Evolutionary conservation across 2,113 vertebrate genomes (phyloP).

Genomic region (Grammomys surdaster): DNA sequence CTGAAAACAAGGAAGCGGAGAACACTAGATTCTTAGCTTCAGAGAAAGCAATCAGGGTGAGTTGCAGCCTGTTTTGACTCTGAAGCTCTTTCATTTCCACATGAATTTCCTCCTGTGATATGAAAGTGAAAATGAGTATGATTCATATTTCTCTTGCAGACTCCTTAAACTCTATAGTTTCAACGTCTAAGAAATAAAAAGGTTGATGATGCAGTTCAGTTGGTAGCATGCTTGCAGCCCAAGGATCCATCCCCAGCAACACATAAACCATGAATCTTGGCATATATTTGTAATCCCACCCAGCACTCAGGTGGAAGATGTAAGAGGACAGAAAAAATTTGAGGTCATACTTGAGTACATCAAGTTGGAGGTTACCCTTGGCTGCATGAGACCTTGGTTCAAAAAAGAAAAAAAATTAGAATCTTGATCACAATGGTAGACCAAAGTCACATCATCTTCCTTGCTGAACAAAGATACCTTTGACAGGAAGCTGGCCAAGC

Average conservation of each 20-base stretch:
- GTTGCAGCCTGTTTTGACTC: slow-evolving; percentile 4
- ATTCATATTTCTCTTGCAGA: slow-evolving; percentile 43
- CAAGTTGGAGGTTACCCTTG: background rate
- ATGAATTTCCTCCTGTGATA: slow-evolving; percentile 34
- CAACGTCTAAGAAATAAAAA: slow-evolving; percentile 50
- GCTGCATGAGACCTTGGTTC: background rate
- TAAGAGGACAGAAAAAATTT: background rate
- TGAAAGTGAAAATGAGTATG: slow-evolving; percentile 46
- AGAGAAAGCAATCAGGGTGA: background rate
- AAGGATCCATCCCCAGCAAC: background rate
- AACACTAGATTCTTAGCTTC: background rate
- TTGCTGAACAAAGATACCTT: background rate
- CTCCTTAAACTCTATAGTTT: slow-evolving; percentile 18
- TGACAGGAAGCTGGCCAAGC: background rate
- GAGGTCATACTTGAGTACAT: background rate
- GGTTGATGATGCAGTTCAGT: background rate
- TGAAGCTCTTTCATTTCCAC: slow-evolving; percentile 14
- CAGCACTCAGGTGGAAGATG: background rate
- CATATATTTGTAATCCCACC: background rate
- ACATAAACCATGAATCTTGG: background rate
- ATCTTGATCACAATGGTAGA: background rate
- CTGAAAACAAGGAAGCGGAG: background rate
- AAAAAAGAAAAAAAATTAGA: background rate
- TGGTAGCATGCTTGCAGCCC: background rate
- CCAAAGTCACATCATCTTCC: slow-evolving; percentile 26